These are phyloP conservation scores for Agrenia bidenticulata DNA, from an alignment of 2,888 invertebrate genomes.

Conservation along the genomic window DNA sequence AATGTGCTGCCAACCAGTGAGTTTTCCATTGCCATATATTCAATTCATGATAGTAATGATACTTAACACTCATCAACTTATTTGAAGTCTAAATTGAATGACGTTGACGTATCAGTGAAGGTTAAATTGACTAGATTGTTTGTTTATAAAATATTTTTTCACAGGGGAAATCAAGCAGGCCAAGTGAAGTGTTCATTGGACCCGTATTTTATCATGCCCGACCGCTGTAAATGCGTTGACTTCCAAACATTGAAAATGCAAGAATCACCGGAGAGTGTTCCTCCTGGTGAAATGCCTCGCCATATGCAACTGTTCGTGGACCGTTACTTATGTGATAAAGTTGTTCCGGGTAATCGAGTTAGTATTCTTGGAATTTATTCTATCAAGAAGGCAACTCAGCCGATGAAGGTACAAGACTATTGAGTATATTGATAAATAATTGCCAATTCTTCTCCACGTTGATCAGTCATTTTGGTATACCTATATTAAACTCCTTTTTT, in stretches of 20 bases:
- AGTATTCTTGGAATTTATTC: constrained; percentile 93
- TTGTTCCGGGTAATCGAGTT: constrained; percentile 94
- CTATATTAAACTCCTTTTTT: background rate
- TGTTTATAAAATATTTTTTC: too few species aligned
- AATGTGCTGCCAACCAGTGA: constrained; percentile 64
- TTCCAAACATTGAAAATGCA: constrained; percentile 97
- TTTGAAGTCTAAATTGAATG: too few species aligned
- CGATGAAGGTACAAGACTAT: constrained; percentile 60
- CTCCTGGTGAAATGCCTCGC: constrained; percentile 96
- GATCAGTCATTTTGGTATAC: too few species aligned
- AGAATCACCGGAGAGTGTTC: constrained; percentile 90
- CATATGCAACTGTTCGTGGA: constrained; percentile 94
- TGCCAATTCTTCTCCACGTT: background rate
- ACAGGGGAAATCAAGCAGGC: constrained; percentile 81
- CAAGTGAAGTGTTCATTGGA: constrained; percentile 91
- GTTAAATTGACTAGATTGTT: too few species aligned
- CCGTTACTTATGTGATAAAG: constrained; percentile 82
- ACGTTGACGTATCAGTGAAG: too few species aligned
- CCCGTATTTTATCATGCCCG: constrained; percentile 97
- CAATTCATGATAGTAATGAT: constrained; percentile 13
- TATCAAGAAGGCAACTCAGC: constrained; percentile 80
- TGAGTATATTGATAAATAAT: background rate
- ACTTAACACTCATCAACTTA: too few species aligned
- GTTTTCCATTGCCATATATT: constrained; percentile 33
- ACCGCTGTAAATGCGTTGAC: constrained; percentile 95